phyloP scores from a whole-genome alignment of 2,888 invertebrate genomes.

The Tanytarsus gracilentus region DNA sequence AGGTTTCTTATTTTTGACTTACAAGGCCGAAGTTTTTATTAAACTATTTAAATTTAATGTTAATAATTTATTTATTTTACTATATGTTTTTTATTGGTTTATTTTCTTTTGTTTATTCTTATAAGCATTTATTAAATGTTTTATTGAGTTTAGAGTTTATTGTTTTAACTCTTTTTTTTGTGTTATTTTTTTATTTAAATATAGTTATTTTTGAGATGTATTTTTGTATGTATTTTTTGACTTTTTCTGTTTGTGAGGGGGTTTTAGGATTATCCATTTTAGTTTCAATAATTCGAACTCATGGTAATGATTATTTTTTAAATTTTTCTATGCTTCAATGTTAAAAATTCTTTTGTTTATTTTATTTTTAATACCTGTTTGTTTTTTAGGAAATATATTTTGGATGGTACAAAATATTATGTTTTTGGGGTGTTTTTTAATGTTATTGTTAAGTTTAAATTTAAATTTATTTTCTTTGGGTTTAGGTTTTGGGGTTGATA shows the following conservation, averaged over 20 bases:
- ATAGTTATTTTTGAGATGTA: constrained; percentile 46
- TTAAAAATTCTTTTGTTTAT: constrained; percentile 48
- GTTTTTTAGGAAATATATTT: constrained; percentile 47
- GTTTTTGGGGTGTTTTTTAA: constrained; percentile 46
- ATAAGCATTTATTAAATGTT: constrained; percentile 52
- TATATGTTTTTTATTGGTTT: constrained; percentile 47
- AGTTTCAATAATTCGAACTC: constrained; percentile 51
- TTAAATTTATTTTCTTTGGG: constrained; percentile 42
- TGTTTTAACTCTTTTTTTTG: constrained; percentile 49
- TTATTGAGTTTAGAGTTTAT: constrained; percentile 54
- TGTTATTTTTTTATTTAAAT: constrained; percentile 45
- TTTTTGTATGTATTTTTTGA: constrained; percentile 53
- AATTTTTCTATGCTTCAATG: constrained; percentile 51
- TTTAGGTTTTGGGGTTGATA: constrained; percentile 47
- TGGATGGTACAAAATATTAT: constrained; percentile 48
- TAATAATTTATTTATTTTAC: constrained; percentile 43
- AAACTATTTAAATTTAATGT: constrained; percentile 56
- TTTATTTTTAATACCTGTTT: constrained; percentile 47
- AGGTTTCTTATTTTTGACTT: constrained; percentile 51
- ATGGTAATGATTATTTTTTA: constrained; percentile 57
- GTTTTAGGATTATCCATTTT: constrained; percentile 55
- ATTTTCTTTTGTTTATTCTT: constrained; percentile 48
- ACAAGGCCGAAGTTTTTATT: constrained; percentile 60
- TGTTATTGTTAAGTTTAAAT: constrained; percentile 43
- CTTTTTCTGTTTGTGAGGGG: constrained; percentile 56